Base-by-base conservation (phyloP, 2,797 vertebrate species). In the Sciurus carolinensis region DNA sequence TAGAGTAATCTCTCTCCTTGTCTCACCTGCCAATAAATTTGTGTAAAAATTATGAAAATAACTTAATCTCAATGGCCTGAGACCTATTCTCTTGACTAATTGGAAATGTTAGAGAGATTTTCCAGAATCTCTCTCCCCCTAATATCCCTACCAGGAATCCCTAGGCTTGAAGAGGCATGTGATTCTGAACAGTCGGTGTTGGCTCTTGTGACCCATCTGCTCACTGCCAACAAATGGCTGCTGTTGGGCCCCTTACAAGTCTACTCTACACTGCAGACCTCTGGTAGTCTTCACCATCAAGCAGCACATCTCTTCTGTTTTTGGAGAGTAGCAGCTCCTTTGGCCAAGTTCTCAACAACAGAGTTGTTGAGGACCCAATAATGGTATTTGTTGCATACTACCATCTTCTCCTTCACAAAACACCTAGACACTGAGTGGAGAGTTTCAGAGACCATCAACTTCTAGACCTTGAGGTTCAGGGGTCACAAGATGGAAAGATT, bases 1-100 rank as follows among this genome's bases (percentile, higher is more conserved):
- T 62, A 36, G 2, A 64, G 10, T 72, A 50, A 33, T 7, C 30
- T 69, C n/a, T 67, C 20, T 9, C 1, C 62, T 67, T 87, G 13
- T 33, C 39, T 93, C 11, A 83, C 26, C 11, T 91, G 28, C 50
- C 50, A 82, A 11, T 5, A 66, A 90, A 26, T 50, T 57, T 83
- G 7, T n/a, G 20, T 89, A 30, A 94, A 64, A 94, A 80, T 66
- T 77, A 28, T 1, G 95, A 66, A 66, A 95, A 28, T 85, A 52
- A 5, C 26, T 26, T 54, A 54, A 93, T n/a, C 30, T 9, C 75
- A 85, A 18, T 88, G 33, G 20, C 47, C 42, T 64, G 33, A 90
- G 36, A 12, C 20, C 95, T 6, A 39, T 2, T 57, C 7, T 91
- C 76, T 92, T 82, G 11, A 47, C 12, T 80, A 90, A 44, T 52